These are phyloP conservation scores for Eristalis arbustorum DNA, from an alignment of 2,888 invertebrate species.

Conservation along the genomic window DNA sequence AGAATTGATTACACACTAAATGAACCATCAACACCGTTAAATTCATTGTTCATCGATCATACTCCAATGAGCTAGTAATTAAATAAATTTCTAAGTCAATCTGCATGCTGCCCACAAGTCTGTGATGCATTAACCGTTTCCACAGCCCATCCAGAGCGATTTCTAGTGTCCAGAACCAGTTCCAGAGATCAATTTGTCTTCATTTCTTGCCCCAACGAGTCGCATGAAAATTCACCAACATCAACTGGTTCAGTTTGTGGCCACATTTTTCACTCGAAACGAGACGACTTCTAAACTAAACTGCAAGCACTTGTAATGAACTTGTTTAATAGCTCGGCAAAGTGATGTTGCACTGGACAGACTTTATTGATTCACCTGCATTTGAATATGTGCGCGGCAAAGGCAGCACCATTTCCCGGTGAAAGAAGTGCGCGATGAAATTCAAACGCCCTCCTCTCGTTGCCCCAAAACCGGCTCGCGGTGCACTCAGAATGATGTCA, in stretches of 20 bases:
- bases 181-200: conserved; percentile 61
- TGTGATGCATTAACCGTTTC: conserved; percentile 15
- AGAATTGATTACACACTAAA: background rate
- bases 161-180: conserved; percentile 35
- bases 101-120: conserved; percentile 20
- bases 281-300: conserved; percentile 30
- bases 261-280: conserved; percentile 22
- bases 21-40: background rate
- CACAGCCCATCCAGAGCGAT: conserved; percentile 2
- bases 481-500: background rate
- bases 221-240: conserved; percentile 28
- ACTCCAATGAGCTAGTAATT: background rate
- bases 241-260: conserved; percentile 30
- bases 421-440: conserved; percentile 21
- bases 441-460: background rate
- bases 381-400: conserved; percentile 19
- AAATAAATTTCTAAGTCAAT: background rate
- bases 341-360: conserved; percentile 42
- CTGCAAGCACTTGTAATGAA: conserved; percentile 57
- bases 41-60: background rate
- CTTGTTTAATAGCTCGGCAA: conserved; percentile 56
- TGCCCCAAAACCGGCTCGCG: background rate
- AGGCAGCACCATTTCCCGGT: conserved; percentile 21
- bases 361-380: conserved; percentile 49
- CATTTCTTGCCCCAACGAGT: conserved; percentile 37